Percentiles rank a stretch among this genome's conserved stretches.
These are phyloP conservation scores for Coleophora flavipennella DNA, from an alignment of 2,888 invertebrate species.

Conservation along the genomic window DNA sequence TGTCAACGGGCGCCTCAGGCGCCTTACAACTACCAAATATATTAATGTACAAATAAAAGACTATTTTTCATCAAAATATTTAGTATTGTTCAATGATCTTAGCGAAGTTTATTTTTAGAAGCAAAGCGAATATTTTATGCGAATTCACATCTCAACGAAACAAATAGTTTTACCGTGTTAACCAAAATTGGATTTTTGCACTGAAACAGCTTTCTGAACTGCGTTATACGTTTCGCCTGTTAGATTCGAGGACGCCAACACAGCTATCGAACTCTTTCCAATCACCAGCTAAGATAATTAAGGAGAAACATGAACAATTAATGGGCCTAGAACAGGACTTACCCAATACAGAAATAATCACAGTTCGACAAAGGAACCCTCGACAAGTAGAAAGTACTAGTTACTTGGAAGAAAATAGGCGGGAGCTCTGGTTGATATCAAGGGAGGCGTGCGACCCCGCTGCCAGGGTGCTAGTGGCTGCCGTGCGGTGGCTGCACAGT, in stretches of 20 bases:
- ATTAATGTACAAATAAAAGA: no score
- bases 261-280: conserved; percentile 33
- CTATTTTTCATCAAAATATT: background rate
- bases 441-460: conserved; percentile 76
- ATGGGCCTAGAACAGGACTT: conserved; percentile 11
- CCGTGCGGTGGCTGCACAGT: conserved; percentile 85
- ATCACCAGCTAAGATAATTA: conserved; percentile 22
- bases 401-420: conserved; percentile 16
- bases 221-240: background rate
- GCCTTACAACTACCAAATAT: no score
- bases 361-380: conserved; percentile 20
- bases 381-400: conserved; percentile 22
- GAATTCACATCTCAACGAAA: no score
- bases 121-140: background rate
- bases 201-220: background rate
- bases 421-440: conserved; percentile 51
- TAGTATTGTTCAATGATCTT: background rate
- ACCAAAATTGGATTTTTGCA: no score
- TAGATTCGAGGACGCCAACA: conserved; percentile 24
- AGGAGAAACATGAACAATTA: conserved; percentile 15
- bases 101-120: background rate
- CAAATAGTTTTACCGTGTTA: no score
- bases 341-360: no score
- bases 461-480: conserved; percentile 81
- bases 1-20: no score